Percentiles rank a stretch among this genome's conserved stretches.
Evolutionary conservation across 2,888 invertebrate genomes (phyloP).

Genomic region (Tetanocera ferruginea): DNA sequence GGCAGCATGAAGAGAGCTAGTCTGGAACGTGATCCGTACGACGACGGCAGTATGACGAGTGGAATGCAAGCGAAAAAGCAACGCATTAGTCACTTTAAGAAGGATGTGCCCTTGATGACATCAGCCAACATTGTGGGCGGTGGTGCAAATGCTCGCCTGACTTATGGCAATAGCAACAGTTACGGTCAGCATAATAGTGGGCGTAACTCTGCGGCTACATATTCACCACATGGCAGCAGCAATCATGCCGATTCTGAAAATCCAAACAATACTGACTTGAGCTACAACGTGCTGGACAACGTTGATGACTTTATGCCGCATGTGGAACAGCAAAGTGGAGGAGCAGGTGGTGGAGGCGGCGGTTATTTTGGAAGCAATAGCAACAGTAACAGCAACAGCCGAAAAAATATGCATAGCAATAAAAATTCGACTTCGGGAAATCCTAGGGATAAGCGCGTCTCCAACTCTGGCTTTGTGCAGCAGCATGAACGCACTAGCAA

Average conservation of each 20-base stretch:
- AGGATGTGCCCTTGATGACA: slow-evolving; percentile 64
- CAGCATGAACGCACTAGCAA: slow-evolving; percentile 51
- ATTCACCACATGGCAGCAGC: slow-evolving; percentile 55
- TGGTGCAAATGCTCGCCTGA: slow-evolving; percentile 30
- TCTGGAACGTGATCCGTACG: slow-evolving; percentile 72
- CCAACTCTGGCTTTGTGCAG: slow-evolving; percentile 54
- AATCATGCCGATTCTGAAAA: slow-evolving; percentile 53
- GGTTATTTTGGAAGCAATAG: slow-evolving; percentile 39
- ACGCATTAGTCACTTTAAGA: slow-evolving; percentile 87
- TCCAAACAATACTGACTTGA: slow-evolving; percentile 61
- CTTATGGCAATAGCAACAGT: slow-evolving; percentile 46
- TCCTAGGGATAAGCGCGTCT: slow-evolving; percentile 56
- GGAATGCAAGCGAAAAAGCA: slow-evolving; percentile 76
- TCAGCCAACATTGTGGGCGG: neutral
- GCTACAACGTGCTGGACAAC: slow-evolving; percentile 65
- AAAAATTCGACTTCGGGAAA: slow-evolving; percentile 28
- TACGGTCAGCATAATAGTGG: slow-evolving; percentile 40
- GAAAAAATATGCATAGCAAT: slow-evolving; percentile 44
- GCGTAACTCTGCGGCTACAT: slow-evolving; percentile 46
- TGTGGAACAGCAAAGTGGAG: slow-evolving; percentile 40
- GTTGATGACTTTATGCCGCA: slow-evolving; percentile 63
- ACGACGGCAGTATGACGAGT: slow-evolving; percentile 72
- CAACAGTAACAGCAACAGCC: slow-evolving; percentile 34
- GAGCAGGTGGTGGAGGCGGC: slow-evolving; percentile 40
- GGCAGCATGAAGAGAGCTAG: slow-evolving; percentile 71